Evolutionary conservation across 2,113 vertebrate species (phyloP), one percentile per base, ranked within the genome.

Genomic region (Rhea pennata): DNA sequence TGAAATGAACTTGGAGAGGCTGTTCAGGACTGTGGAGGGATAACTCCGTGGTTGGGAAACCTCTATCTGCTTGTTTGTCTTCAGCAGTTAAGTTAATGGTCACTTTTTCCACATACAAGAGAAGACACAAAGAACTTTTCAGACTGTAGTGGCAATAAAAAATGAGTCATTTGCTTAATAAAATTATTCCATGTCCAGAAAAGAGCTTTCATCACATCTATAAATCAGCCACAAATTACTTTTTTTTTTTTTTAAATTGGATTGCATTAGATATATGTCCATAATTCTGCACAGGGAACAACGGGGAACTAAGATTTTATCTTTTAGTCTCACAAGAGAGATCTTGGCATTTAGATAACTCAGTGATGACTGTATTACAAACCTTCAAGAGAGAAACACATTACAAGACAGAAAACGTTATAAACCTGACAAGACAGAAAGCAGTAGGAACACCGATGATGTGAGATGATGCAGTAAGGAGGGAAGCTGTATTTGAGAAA

Each of bases 181-280:
- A 72, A 69, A 86, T 6, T 26, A 87, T 39, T 87, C 92, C 2
- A 51, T 51, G 50, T 59, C 29, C 29, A 83, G 75, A 85, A 82
- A 89, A 87, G 5, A 58, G 62, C 50, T 92, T 89, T 93, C 77
- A 79, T 62, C 39, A 50, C 19, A 1, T 67, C 56, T 53, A n/a
- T 90, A 94, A 90, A 93, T 88, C 84, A 96, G 12, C 39, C 59
- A 61, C 12, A 84, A 93, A 33, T 39, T 83, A 19, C 26, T 93
- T 36, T 69, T 46, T 14, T 46, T 14, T 39, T 40, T 44, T 31
- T 0, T 16, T n/a, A n/a, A 31, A 62, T 46, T 77, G 13, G 4
- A 82, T 93, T 78, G 36, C 13, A 76, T 71, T 48, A n/a, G 26
- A 11, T 40, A 58, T 54, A 23, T 75, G 40, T 66, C 50, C n/a